A percentile compares a stretch with the other conserved stretches of the same genome.
Conservation (phyloP, 2,888 invertebrate genomes). For the Limnephilus lunatus region DNA sequence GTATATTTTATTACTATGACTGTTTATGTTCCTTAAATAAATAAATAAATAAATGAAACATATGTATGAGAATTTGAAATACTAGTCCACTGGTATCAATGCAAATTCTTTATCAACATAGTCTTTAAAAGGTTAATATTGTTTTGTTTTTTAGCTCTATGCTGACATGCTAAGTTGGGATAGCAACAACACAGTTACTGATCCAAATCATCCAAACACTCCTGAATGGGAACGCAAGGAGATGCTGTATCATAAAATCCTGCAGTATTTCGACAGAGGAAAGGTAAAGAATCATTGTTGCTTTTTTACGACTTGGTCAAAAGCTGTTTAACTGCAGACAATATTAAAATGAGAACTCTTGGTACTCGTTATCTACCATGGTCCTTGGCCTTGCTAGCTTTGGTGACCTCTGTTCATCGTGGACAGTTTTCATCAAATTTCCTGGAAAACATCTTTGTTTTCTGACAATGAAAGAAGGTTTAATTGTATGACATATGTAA, state of each 20-base stretch:
- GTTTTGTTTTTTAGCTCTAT: conserved; percentile 79
- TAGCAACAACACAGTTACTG: conserved; percentile 81
- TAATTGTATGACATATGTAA: neutral
- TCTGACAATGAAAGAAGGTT: neutral
- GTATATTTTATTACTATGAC: no score
- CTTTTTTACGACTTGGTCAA: neutral
- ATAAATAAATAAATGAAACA: no score
- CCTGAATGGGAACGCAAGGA: conserved; percentile 95
- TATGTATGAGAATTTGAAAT: no score
- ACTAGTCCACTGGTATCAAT: no score
- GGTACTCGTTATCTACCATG: neutral
- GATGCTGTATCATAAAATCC: conserved; percentile 90
- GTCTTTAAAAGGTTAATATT: no score
- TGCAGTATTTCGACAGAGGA: conserved; percentile 95
- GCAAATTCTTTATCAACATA: no score
- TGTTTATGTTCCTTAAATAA: no score
- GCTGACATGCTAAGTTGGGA: conserved; percentile 94
- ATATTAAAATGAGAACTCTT: neutral
- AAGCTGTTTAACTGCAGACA: neutral
- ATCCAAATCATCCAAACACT: conserved; percentile 84
- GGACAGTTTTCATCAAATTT: neutral
- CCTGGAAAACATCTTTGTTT: neutral
- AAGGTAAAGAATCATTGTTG: conserved; percentile 79
- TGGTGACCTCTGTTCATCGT: neutral
- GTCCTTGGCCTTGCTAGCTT: neutral